These are phyloP conservation scores for Acanthornis magna DNA, from an alignment of 2,797 vertebrate species.

Conservation along the genomic window DNA sequence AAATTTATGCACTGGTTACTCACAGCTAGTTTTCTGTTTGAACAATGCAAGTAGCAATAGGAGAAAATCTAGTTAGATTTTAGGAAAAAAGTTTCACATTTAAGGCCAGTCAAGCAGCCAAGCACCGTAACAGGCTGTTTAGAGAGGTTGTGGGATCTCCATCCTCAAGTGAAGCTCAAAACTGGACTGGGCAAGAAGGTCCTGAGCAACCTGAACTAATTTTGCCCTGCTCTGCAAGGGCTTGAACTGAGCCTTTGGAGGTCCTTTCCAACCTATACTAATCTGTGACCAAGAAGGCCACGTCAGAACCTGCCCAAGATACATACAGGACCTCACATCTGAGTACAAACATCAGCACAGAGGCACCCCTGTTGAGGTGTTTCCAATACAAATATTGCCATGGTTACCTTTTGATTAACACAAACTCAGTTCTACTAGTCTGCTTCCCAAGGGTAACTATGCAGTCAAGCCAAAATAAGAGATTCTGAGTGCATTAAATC, in stretches of 20 bases:
- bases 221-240: neutral
- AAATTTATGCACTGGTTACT: neutral
- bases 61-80: neutral
- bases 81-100: neutral
- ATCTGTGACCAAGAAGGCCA: neutral
- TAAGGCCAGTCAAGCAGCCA: neutral
- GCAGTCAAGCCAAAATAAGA: neutral
- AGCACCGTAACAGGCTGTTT: neutral
- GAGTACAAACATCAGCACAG: neutral
- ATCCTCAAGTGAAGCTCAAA: neutral
- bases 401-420: constrained; percentile 25
- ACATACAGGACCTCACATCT: neutral
- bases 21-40: neutral
- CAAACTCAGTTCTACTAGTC: neutral
- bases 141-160: neutral
- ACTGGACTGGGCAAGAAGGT: neutral
- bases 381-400: constrained; percentile 35
- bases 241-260: neutral
- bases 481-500: neutral
- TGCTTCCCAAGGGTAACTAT: neutral
- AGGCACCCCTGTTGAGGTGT: neutral
- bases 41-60: neutral
- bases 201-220: neutral
- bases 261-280: neutral
- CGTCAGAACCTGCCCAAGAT: neutral